phyloP scores from a whole-genome alignment of 2,888 invertebrate genomes.

The Tineola bisselliella region DNA sequence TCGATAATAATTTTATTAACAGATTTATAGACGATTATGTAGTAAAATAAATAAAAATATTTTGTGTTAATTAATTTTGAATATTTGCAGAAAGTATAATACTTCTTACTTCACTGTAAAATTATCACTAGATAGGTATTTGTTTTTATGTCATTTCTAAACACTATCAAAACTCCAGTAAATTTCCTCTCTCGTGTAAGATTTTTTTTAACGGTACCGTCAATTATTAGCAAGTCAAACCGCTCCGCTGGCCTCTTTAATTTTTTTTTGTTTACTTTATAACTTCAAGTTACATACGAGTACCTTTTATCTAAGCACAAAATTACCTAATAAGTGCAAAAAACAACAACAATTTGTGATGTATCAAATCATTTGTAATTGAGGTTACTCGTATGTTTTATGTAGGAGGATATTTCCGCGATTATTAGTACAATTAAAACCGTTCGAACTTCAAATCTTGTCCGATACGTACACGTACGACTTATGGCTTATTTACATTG shows the following conservation, averaged over 20 bases:
- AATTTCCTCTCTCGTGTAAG: neutral
- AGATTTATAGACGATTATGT: too few relatives aligned
- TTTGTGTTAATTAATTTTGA: too few relatives aligned
- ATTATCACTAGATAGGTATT: neutral
- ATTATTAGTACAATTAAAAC: neutral
- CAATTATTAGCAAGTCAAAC: neutral
- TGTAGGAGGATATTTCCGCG: neutral
- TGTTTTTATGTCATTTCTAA: neutral
- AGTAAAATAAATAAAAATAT: too few relatives aligned
- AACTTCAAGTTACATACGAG: neutral
- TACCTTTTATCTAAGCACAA: neutral
- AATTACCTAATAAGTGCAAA: constrained; percentile 5
- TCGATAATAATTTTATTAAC: too few relatives aligned
- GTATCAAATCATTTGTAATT: neutral
- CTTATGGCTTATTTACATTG: too few relatives aligned
- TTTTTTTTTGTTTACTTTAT: neutral
- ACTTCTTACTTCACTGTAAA: too few relatives aligned
- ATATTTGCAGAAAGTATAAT: too few relatives aligned
- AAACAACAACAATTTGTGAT: neutral
- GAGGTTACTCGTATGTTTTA: neutral
- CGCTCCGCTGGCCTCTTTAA: neutral
- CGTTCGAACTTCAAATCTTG: neutral
- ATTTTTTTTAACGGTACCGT: neutral
- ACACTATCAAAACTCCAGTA: neutral
- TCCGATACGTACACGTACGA: too few relatives aligned